Evolutionary conservation across 2,113 vertebrate species (phyloP), one percentile per base, ranked within the genome.

Genomic region (Sylvia atricapilla): DNA sequence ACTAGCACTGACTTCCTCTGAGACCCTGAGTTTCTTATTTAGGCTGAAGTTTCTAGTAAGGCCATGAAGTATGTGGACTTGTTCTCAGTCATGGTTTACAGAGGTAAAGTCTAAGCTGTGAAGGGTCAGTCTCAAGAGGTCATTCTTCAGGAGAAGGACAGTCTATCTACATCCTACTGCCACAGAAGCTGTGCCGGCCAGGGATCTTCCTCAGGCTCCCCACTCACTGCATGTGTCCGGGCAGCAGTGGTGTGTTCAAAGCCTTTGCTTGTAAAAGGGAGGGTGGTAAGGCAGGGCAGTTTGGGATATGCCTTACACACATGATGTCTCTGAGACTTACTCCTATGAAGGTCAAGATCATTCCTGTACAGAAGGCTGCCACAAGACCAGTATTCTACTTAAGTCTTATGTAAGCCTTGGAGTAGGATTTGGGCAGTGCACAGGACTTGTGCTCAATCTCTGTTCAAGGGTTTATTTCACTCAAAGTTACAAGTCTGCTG

Each of bases 351-450:
- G 73, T 95, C 83, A 90, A 68, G 83, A 78, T 68, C 89, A 47
- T 72, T 95, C 21, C 41, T 83, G 67, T 86, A 47, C 47, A 63
- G 75, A 94, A 73, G 52, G 33, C 82, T 93, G 53, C 52, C 18
- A 5, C 18, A 53, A 62, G 80, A 35, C 72, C 78, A 67, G 2
- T 86, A 59, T 59, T 91, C 82, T 66, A 46, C 83, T 92, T 86
- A 87, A 93, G 64, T 94, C 88, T 86, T 90, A 75, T 68, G 69
- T 93, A 96, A 95, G 85, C 93, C 76, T 68, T 43, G 41, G 68
- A 89, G 68, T 33, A 92, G 90, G 92, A 95, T 95, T 95, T 95
- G 88, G 83, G 87, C 72, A 80, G 60, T 56, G 64, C 75, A 28
- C 41, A 72, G 90, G 60, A 80, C 75, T 81, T 81, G 67, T 56